Evolutionary conservation across 64 coral and sea anemone genomes (phyloP).

Genomic region (Pocillopora damicornis): DNA sequence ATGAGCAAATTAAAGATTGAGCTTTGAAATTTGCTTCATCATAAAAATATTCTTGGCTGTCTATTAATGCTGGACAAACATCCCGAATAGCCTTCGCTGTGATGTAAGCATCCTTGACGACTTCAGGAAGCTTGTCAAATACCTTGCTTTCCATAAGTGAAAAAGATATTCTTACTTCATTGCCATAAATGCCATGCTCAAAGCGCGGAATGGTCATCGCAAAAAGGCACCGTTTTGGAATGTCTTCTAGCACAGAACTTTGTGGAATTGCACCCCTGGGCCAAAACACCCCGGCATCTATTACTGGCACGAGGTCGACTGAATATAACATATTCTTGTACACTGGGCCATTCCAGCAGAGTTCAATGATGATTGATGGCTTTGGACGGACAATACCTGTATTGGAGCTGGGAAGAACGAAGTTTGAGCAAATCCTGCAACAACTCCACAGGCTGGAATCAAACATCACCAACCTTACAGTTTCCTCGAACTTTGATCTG

Average conservation of each 20-base stretch:
- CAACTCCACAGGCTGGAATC: slow-evolving; percentile 26
- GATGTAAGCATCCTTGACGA: slow-evolving; percentile 46
- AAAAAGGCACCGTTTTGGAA: slow-evolving; percentile 32
- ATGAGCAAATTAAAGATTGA: slow-evolving; percentile 35
- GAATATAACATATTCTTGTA: slow-evolving; percentile 56
- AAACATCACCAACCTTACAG: slow-evolving; percentile 25
- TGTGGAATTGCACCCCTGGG: slow-evolving; percentile 11
- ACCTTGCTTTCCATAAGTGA: slow-evolving; percentile 35
- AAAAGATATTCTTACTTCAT: slow-evolving; percentile 43
- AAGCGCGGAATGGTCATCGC: slow-evolving; percentile 36
- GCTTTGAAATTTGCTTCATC: neutral
- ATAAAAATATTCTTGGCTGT: slow-evolving; percentile 6
- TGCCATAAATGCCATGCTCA: slow-evolving; percentile 33
- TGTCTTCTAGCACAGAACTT: slow-evolving; percentile 11
- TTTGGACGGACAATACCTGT: slow-evolving; percentile 5
- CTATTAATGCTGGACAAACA: slow-evolving; percentile 17
- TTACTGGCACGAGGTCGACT: slow-evolving; percentile 42
- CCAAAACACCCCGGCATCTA: slow-evolving; percentile 39
- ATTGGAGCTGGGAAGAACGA: slow-evolving; percentile 28
- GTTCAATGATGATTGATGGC: slow-evolving; percentile 41
- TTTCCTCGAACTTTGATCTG: slow-evolving; percentile 11
- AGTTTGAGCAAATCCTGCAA: slow-evolving; percentile 49
- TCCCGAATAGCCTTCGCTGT: slow-evolving; percentile 46
- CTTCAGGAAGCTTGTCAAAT: slow-evolving; percentile 52
- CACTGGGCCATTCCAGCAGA: slow-evolving; percentile 50